Conservation (phyloP, 1,140 invertebrate genomes). For the Papilio helenus region DNA sequence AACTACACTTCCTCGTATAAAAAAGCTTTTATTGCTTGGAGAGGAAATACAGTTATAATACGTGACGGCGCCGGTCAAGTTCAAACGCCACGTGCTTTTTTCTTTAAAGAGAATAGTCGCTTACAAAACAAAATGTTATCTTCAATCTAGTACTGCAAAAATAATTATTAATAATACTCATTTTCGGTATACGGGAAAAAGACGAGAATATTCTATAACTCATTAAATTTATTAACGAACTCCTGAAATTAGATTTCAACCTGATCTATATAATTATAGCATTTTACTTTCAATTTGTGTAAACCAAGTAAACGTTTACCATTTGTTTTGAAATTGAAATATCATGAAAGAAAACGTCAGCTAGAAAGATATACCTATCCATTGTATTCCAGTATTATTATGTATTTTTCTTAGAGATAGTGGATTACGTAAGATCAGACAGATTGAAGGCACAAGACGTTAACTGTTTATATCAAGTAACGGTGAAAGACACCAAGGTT, state of each 20-base stretch:
- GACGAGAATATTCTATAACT: no score
- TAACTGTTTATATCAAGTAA: neutral
- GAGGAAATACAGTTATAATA: no score
- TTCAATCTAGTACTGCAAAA: neutral
- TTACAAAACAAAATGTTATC: neutral
- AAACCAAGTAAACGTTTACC: neutral
- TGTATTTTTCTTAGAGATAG: neutral
- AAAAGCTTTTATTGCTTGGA: no score
- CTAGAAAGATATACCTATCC: neutral
- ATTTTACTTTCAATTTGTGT: neutral
- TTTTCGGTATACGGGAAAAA: no score
- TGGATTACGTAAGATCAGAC: neutral
- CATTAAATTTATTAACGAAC: no score
- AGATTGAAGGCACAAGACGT: neutral
- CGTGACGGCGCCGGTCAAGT: slow-evolving; percentile 59
- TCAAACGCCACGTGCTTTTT: slow-evolving; percentile 52
- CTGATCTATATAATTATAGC: neutral
- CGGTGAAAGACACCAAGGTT: neutral
- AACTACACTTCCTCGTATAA: no score
- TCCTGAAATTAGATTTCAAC: no score
- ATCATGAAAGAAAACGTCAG: neutral
- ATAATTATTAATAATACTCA: neutral
- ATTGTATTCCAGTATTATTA: neutral
- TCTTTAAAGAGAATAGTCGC: neutral
- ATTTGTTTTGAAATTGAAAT: neutral